Percentiles rank a stretch among this genome's conserved stretches.
These are phyloP conservation scores for Paracyprichromis sp. DNA, from an alignment of 2,113 vertebrate species.

Conservation along the genomic window DNA sequence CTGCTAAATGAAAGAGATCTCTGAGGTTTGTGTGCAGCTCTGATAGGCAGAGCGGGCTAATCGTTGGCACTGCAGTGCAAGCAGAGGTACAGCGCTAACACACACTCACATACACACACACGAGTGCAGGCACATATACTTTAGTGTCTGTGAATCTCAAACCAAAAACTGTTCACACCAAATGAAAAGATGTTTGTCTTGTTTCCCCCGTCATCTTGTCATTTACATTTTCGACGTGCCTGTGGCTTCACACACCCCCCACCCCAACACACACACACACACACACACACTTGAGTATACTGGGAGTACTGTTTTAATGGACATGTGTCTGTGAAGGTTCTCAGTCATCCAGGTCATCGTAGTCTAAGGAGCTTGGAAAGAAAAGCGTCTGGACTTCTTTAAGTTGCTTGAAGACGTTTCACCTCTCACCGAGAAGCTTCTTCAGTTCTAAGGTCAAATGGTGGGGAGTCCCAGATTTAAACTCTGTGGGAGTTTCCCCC, in stretches of 20 bases:
- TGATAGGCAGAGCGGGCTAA: background rate
- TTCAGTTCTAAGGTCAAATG: too few relatives aligned
- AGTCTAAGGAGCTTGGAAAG: too few relatives aligned
- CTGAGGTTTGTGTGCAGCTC: conserved; percentile 20
- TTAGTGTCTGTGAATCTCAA: background rate
- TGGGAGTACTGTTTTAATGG: conserved; percentile 17
- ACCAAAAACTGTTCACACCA: conserved; percentile 12
- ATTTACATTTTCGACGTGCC: conserved; percentile 47
- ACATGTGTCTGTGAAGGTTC: background rate
- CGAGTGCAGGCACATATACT: background rate
- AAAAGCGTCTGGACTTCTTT: too few relatives aligned
- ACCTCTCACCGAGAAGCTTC: too few relatives aligned
- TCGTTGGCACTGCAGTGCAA: background rate
- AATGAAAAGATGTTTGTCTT: conserved; percentile 37
- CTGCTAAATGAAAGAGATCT: conserved; percentile 54
- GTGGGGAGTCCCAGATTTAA: too few relatives aligned
- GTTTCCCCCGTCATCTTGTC: background rate
- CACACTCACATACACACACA: background rate
- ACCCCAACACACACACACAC: background rate
- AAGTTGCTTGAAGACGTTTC: too few relatives aligned
- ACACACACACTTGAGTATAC: background rate
- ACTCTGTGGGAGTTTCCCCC: fast-evolving
- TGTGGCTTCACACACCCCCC: conserved; percentile 17
- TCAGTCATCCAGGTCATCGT: too few relatives aligned
- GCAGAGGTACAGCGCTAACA: background rate